These are phyloP conservation scores for Diorhabda elongata DNA, from an alignment of 1,140 invertebrate genomes.

Conservation along the genomic window DNA sequence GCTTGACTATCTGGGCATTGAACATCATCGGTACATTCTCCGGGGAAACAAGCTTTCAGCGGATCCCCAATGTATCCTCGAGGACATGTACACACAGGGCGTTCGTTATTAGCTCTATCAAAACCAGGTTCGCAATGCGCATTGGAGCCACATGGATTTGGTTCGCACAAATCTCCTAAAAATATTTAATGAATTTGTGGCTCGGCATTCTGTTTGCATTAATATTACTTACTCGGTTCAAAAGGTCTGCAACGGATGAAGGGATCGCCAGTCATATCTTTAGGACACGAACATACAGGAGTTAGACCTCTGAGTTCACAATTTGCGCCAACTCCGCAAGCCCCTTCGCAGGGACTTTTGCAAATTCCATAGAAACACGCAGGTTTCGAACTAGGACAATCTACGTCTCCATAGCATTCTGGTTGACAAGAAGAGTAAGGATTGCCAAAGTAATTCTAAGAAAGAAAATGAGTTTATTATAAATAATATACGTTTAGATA, in stretches of 20 bases:
- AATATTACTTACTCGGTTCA: conserved; percentile 58
- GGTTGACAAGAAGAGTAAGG: conserved; percentile 66
- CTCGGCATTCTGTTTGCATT: too few species aligned
- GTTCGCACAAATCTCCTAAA: conserved; percentile 72
- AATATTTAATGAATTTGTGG: conserved; percentile 4
- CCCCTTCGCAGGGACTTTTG: conserved; percentile 73
- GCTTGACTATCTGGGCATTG: conserved; percentile 69
- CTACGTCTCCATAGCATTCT: conserved; percentile 68
- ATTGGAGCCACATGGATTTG: conserved; percentile 79
- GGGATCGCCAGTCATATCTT: conserved; percentile 81
- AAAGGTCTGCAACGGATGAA: conserved; percentile 77
- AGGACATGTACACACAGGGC: conserved; percentile 77
- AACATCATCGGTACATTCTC: conserved; percentile 69
- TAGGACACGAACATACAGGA: conserved; percentile 80
- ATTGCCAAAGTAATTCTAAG: conserved; percentile 69
- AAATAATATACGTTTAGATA: neutral
- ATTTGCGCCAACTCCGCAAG: conserved; percentile 75
- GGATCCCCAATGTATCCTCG: conserved; percentile 79
- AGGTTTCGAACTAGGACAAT: conserved; percentile 71
- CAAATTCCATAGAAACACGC: conserved; percentile 79
- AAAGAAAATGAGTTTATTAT: neutral
- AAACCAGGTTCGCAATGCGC: conserved; percentile 78
- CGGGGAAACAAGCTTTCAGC: conserved; percentile 63
- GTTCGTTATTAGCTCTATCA: conserved; percentile 72
- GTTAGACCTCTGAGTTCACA: conserved; percentile 72